A percentile compares a stretch with the other conserved stretches of the same genome.
These are phyloP conservation scores for Ceratina australensis DNA, from an alignment of 1,140 invertebrate species.

Conservation along the genomic window DNA sequence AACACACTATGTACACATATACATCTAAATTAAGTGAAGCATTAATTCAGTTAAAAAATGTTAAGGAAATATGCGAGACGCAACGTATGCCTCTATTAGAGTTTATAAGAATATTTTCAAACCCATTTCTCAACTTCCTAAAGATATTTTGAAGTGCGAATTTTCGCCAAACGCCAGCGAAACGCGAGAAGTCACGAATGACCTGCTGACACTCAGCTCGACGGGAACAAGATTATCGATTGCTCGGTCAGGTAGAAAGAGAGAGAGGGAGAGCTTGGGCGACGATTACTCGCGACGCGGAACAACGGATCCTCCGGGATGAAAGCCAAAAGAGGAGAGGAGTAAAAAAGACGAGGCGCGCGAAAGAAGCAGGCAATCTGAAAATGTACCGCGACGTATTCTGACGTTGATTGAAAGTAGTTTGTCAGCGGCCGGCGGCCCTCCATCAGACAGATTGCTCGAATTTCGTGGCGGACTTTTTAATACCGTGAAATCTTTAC, in stretches of 20 bases:
- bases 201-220: background rate
- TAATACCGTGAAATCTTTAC: conserved; percentile 27
- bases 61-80: too few relatives aligned
- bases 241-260: background rate
- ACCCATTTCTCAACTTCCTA: too few relatives aligned
- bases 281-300: background rate
- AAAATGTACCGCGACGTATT: conserved; percentile 24
- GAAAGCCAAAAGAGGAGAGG: background rate
- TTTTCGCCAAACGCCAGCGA: too few relatives aligned
- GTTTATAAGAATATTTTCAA: too few relatives aligned
- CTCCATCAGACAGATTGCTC: conserved; percentile 41
- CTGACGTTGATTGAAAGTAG: conserved; percentile 42
- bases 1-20: too few relatives aligned
- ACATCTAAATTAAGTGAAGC: too few relatives aligned
- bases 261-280: background rate
- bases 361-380: conserved; percentile 22
- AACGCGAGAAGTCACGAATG: background rate
- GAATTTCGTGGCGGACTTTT: conserved; percentile 26
- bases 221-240: background rate
- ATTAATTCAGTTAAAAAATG: too few relatives aligned
- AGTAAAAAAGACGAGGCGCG: background rate
- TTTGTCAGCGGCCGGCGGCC: conserved; percentile 19
- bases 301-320: background rate
- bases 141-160: too few relatives aligned
- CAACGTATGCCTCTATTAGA: too few relatives aligned